Base-by-base conservation (phyloP, 2,888 invertebrate species). In the Drosophila neotestacea region DNA sequence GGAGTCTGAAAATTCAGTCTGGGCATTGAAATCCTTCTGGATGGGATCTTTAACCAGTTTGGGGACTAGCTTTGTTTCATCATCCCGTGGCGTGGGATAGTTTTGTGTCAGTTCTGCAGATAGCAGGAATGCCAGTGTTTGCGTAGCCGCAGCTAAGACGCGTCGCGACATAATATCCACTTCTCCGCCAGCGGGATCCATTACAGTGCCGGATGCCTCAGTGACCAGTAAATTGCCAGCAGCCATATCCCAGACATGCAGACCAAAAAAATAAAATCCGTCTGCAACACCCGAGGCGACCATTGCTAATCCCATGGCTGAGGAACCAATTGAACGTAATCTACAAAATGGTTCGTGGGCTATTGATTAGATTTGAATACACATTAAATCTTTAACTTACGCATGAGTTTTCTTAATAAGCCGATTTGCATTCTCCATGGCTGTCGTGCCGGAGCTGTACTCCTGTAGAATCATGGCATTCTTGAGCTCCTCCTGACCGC, bases 201-300 rank as follows among this genome's bases (percentile, higher is more conserved):
- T 94, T 41, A 96, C 95, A 9, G 96, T 95, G 4, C 99, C 99
- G 4, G 99, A 99, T 11, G 99, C 99, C 93, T 99, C 99, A 59
- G 94, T 94, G 0, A 99, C 95, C 65, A 99, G 94, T 7, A 99
- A 93, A 90, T 95, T 95, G 0, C 97, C 98, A 7, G 97, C 97
- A 16, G 96, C 97, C 70, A 96, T 94, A 89, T 97, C 97, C 99
- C 99, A 99, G 28, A 97, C 96, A 93, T 99, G 99, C 77, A 98
- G 95, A 0, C 99, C 99, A 93, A 95, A 97, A 92, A 99, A 98
- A 90, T 96, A 96, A 91, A 97, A 97, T 1, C 95, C 95, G 93
- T 98, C 98, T 2, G 96, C 95, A 2, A 94, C 95, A 0, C 99
- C 99, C 80, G 95, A 92, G 0, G 99, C 99, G 0, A 99, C 97